Evolutionary conservation across 2,888 invertebrate species (phyloP), one percentile per base, ranked within the genome.

Genomic region (Junonia oenone): DNA sequence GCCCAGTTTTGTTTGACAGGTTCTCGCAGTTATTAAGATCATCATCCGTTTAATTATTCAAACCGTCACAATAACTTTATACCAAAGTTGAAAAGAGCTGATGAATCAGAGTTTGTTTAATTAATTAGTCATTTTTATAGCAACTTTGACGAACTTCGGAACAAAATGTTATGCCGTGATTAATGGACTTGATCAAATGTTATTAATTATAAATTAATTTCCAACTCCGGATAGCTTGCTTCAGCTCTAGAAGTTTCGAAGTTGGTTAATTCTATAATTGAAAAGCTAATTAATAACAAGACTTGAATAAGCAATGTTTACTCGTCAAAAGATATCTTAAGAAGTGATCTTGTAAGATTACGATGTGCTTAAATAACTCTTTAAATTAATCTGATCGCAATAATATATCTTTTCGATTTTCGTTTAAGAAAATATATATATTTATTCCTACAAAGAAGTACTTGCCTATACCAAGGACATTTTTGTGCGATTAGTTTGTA

Each of bases 71-170:
- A 31, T 29, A 8, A 29, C 11, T 46, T 29, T 27, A 6, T 14
- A n/a, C 27, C 1, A 45, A 45, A 22, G 31, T 31, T n/a, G 11
- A 14, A 13, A 14, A 14, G 29, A 47, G 14, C 33, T 27, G 26
- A 33, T 26, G 31, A 43, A 43, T 14, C 9, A 17, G 29, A 55
- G 22, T 55, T 33, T 58, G 31, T 9, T 40, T 13, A 48, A 58
- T 45, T 51, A 51, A 55, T 58, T 51, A 55, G 51, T 51, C 45
- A 48, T 51, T 58, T 58, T 55, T 48, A 47, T 46, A 48, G 27
- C n/a, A 37, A 48, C 46, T 47, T 46, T 6, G 31, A 22, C 26
- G 33, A 11, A 45, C 51, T 58, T 48, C 22, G 26, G 22, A 51
- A 37, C 46, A 40, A 55, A 55, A 48, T 51, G 48, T 55, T 55